Conservation (phyloP, 1,140 invertebrate genomes). For the Teleopsis dalmanni region DNA sequence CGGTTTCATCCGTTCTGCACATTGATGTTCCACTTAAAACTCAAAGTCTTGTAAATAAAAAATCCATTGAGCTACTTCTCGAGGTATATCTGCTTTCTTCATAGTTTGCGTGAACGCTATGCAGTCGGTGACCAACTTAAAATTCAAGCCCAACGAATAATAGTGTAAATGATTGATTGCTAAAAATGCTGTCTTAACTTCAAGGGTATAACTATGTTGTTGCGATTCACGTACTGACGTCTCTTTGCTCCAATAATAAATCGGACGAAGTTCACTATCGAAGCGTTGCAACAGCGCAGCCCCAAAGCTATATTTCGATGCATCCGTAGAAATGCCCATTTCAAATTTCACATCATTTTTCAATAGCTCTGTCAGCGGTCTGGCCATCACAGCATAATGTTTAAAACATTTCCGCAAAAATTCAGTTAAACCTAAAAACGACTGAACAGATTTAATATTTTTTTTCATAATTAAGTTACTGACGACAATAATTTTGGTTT, state of each 20-base stretch:
- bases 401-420: slow-evolving; percentile 24
- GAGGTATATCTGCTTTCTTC: not conserved
- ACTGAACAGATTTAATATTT: not conserved
- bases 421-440: not conserved
- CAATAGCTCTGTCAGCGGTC: not conserved
- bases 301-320: slow-evolving; percentile 15
- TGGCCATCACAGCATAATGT: slow-evolving; percentile 18
- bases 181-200: too few relatives aligned
- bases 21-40: slow-evolving; percentile 36
- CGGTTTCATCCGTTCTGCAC: slow-evolving; percentile 26
- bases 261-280: slow-evolving; percentile 9
- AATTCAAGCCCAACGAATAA: too few relatives aligned
- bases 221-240: slow-evolving; percentile 40
- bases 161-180: too few relatives aligned
- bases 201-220: slow-evolving; percentile 34
- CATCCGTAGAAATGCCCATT: not conserved
- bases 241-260: slow-evolving; percentile 25
- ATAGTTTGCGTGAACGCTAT: slow-evolving; percentile 31
- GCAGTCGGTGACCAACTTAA: too few relatives aligned
- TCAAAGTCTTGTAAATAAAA: slow-evolving; percentile 25
- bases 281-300: too few relatives aligned
- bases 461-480: not conserved
- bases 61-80: slow-evolving; percentile 1
- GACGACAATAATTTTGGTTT: too few relatives aligned
- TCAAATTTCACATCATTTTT: not conserved